A percentile compares a stretch with the other conserved stretches of the same genome.
Conservation (phyloP, 2,888 invertebrate species). For the Didymodactylos carnosus region DNA sequence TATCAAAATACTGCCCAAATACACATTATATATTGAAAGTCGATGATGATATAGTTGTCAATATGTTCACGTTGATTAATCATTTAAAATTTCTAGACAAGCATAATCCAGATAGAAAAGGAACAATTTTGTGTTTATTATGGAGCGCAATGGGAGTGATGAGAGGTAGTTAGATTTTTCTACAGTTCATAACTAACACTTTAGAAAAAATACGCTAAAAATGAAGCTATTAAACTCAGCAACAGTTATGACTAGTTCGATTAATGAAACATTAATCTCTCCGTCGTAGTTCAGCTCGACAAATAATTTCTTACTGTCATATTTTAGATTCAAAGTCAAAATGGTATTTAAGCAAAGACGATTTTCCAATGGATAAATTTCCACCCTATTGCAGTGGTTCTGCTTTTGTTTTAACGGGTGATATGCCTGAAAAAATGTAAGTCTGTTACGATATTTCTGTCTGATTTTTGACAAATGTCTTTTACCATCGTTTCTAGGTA, state of each 20-base stretch:
- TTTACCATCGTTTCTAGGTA: neutral
- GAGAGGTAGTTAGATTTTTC: too few relatives aligned
- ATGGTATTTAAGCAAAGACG: conserved; percentile 33
- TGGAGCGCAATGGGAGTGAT: conserved; percentile 32
- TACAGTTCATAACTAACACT: too few relatives aligned
- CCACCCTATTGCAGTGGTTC: conserved; percentile 37
- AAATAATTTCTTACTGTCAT: neutral
- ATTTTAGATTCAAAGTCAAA: conserved; percentile 24
- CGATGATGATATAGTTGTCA: conserved; percentile 37
- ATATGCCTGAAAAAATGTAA: neutral
- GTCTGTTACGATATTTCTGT: neutral
- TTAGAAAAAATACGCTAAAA: too few relatives aligned
- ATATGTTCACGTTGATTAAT: conserved; percentile 33
- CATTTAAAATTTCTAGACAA: conserved; percentile 18
- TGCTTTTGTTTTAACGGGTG: neutral
- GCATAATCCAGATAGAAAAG: conserved; percentile 16
- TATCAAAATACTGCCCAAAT: conserved; percentile 26
- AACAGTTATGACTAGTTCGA: too few relatives aligned
- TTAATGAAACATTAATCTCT: too few relatives aligned
- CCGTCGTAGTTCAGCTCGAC: too few relatives aligned
- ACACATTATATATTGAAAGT: conserved; percentile 33
- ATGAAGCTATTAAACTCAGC: too few relatives aligned
- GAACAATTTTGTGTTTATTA: conserved; percentile 27
- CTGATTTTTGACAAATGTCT: neutral
- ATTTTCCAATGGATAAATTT: conserved; percentile 31